These are phyloP conservation scores for Garra rufa DNA, from an alignment of 2,113 vertebrate species.

Conservation along the genomic window DNA sequence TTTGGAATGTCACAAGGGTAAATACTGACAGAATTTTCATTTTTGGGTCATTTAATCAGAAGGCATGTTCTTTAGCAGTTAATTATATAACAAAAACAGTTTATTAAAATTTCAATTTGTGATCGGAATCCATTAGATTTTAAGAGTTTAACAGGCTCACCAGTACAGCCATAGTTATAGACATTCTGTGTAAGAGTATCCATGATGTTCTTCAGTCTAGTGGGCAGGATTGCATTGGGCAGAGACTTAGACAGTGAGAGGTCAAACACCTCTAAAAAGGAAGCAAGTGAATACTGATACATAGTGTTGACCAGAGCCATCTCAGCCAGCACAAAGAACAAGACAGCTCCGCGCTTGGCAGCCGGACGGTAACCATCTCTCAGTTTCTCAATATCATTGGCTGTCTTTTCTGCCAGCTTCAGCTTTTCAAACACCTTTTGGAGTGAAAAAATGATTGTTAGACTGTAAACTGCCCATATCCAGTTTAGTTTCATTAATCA, in stretches of 20 bases:
- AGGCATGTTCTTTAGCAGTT: background rate
- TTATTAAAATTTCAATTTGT: background rate
- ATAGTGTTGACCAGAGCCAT: slow-evolving; percentile 94
- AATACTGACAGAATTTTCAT: no score
- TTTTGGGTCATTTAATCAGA: no score
- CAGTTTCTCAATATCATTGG: slow-evolving; percentile 85
- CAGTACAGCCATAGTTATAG: slow-evolving; percentile 95
- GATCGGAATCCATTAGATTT: background rate
- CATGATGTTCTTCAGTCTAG: slow-evolving; percentile 88
- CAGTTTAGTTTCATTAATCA: background rate
- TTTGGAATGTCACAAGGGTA: no score
- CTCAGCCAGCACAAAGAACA: slow-evolving; percentile 94
- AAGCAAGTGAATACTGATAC: slow-evolving; percentile 94
- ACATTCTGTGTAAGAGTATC: slow-evolving; percentile 86
- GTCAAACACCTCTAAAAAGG: slow-evolving; percentile 91
- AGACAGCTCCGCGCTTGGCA: slow-evolving; percentile 87
- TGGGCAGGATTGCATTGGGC: slow-evolving; percentile 76
- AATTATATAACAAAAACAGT: background rate
- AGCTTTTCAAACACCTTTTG: slow-evolving; percentile 91
- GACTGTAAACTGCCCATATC: background rate
- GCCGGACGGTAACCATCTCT: slow-evolving; percentile 93
- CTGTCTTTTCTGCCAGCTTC: slow-evolving; percentile 83
- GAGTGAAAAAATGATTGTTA: slow-evolving; percentile 29
- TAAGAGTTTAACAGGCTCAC: slow-evolving; percentile 66
- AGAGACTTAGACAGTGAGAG: slow-evolving; percentile 87